Base-by-base conservation (phyloP, 92 coral and sea anemone species). In the Porites divaricata region DNA sequence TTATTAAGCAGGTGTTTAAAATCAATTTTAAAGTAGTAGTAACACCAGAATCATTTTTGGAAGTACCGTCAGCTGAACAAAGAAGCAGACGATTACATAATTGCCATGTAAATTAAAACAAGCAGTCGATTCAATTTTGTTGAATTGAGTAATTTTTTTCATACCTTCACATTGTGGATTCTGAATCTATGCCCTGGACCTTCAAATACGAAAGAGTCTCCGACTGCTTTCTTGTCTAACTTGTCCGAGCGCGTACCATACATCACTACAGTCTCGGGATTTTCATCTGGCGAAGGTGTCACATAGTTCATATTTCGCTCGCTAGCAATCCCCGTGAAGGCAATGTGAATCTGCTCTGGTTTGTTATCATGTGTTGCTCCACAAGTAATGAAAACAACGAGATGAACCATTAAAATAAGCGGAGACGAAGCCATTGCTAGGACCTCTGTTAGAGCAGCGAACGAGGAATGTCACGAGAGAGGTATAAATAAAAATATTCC, bases 331-430 rank as follows among this genome's bases (percentile, higher is more conserved):
- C 98, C 98, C 13, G 98, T 94, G 57, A 84, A 94, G 17, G 92
- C 90, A 24, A 94, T 79, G 15, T 94, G 98, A 65, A 94, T 92
- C 75, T 94, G 98, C 69, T 94, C 98, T 9, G 98, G 98, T 10
- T 86, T 76, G 69, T 84, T 84, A 7, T 65, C 64, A 26, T 75
- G 53, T 23, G 86, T 67, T 41, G 8, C 25, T 17, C 75, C 79
- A 23, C 73, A 6, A 62, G 79, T 61, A 51, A 73, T n/a, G 54
- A 35, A 53, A 62, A 80, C 8, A 5, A 56, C 23, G 68, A 80
- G 53, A 80, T 53, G 68, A 54, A 69, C 5, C 45, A 80, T 67
- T 28, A 59, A 17, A 54, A 17, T 28, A 80, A 58, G 11, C 48
- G 35, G 8, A 2, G 67, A 67, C 1, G 22, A 41, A n/a, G n/a